Percentiles rank a stretch among this genome's conserved stretches.
Evolutionary conservation across 2,888 invertebrate species (phyloP).

Genomic region (Noctua pronuba): DNA sequence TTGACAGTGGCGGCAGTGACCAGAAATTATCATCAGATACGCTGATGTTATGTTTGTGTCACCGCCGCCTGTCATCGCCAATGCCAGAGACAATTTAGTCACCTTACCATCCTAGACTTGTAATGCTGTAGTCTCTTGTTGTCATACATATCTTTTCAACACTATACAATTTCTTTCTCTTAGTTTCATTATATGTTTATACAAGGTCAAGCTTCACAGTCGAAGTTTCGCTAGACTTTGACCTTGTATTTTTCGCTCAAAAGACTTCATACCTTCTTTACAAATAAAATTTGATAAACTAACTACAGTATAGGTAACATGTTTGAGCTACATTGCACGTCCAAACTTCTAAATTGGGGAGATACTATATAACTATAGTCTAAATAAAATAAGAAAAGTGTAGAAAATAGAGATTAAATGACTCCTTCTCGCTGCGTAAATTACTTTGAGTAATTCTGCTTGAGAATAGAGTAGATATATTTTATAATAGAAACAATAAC

Average conservation of each 20-base stretch:
- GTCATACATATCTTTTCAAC: not conserved
- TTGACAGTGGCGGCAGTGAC: not conserved
- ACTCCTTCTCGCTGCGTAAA: slow-evolving; percentile 40
- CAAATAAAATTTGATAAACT: slow-evolving; percentile 63
- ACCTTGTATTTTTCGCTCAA: not conserved
- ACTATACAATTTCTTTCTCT: not conserved
- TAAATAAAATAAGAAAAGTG: not conserved
- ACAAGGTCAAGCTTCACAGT: not conserved
- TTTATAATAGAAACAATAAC: not conserved
- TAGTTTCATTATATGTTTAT: not conserved
- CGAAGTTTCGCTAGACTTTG: not conserved
- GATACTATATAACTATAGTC: slow-evolving; percentile 27
- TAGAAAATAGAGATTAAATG: not conserved
- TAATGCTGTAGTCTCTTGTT: not conserved
- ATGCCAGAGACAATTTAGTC: not conserved
- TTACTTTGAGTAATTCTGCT: slow-evolving; percentile 51
- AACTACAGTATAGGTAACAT: slow-evolving; percentile 83
- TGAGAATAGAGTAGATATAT: slow-evolving; percentile 24
- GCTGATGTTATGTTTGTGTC: not conserved
- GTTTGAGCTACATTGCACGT: slow-evolving; percentile 86
- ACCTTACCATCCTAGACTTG: not conserved
- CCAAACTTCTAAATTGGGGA: slow-evolving; percentile 63
- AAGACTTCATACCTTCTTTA: slow-evolving; percentile 48
- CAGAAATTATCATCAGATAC: not conserved
- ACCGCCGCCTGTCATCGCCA: not conserved